A percentile compares a stretch with the other conserved stretches of the same genome.
Conservation (phyloP, 2,113 vertebrate genomes). For the Recurvirostra avosetta region DNA sequence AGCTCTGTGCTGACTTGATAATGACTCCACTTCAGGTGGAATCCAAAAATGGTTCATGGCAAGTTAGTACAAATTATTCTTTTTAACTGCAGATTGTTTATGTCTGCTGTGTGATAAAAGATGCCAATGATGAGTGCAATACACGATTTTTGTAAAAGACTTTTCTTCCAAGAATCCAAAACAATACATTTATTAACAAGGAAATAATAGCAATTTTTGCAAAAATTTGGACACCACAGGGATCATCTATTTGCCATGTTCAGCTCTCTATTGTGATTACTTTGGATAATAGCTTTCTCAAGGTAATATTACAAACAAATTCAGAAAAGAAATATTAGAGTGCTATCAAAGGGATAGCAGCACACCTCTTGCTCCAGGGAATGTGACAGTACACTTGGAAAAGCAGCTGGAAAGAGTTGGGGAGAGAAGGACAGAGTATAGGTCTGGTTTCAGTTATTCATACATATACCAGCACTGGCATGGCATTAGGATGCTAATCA, state of each 20-base stretch:
- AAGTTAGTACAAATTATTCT: not conserved
- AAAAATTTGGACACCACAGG: not conserved
- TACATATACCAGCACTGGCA: not conserved
- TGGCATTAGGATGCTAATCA: not conserved
- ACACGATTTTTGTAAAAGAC: not conserved
- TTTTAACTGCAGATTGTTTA: not conserved
- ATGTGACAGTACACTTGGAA: not conserved
- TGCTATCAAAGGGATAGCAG: not conserved
- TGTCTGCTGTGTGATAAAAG: not conserved
- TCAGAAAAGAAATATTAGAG: not conserved
- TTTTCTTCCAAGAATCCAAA: conserved; percentile 2
- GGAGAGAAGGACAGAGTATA: not conserved
- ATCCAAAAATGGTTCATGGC: not conserved
- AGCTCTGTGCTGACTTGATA: not conserved
- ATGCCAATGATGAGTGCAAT: not conserved
- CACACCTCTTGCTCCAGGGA: not conserved
- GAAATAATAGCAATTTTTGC: not conserved
- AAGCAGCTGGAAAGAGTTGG: not conserved
- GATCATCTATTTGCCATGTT: not conserved
- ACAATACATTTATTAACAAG: not conserved
- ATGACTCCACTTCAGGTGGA: not conserved
- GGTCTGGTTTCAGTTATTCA: not conserved
- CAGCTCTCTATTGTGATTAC: not conserved
- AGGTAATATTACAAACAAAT: not conserved
- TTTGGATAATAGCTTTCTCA: not conserved